phyloP scores from a whole-genome alignment of 2,888 invertebrate species.

The Anticlea derivata region DNA sequence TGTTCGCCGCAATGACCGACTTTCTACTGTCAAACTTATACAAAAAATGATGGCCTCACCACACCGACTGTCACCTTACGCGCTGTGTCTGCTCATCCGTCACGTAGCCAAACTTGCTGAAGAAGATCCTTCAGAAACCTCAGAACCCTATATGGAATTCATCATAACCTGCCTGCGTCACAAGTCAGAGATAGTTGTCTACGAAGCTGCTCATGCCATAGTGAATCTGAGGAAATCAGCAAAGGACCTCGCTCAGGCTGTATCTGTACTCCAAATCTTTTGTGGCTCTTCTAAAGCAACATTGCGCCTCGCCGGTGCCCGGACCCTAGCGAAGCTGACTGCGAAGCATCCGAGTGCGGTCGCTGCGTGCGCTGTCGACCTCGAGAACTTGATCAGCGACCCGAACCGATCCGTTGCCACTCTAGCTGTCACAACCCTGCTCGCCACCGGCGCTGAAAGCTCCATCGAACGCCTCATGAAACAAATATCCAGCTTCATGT shows the following conservation, averaged over 20 bases:
- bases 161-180: slow-evolving; percentile 97
- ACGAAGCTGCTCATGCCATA: slow-evolving; percentile 99
- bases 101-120: slow-evolving; percentile 97
- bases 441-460: slow-evolving; percentile 99
- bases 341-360: slow-evolving; percentile 98
- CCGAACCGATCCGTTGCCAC: slow-evolving; percentile 99
- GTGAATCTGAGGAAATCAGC: slow-evolving; percentile 94
- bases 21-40: slow-evolving; percentile 98
- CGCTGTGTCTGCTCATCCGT: slow-evolving; percentile 96
- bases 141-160: slow-evolving; percentile 93
- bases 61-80: slow-evolving; percentile 95
- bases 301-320: slow-evolving; percentile 97
- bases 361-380: slow-evolving; percentile 97
- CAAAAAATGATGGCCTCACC: slow-evolving; percentile 89
- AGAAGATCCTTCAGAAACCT: slow-evolving; percentile 89
- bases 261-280: slow-evolving; percentile 98
- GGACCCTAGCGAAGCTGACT: slow-evolving; percentile 97
- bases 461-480: slow-evolving; percentile 99
- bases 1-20: slow-evolving; percentile 95
- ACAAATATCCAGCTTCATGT: slow-evolving; percentile 98
- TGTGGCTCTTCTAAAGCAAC: slow-evolving; percentile 98
- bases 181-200: slow-evolving; percentile 99
- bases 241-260: slow-evolving; percentile 95
- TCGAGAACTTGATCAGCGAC: slow-evolving; percentile 99
- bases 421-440: slow-evolving; percentile 97